Evolutionary conservation across 2,113 vertebrate species (phyloP), one percentile per base, ranked within the genome.

Genomic region (Ahaetulla prasina): DNA sequence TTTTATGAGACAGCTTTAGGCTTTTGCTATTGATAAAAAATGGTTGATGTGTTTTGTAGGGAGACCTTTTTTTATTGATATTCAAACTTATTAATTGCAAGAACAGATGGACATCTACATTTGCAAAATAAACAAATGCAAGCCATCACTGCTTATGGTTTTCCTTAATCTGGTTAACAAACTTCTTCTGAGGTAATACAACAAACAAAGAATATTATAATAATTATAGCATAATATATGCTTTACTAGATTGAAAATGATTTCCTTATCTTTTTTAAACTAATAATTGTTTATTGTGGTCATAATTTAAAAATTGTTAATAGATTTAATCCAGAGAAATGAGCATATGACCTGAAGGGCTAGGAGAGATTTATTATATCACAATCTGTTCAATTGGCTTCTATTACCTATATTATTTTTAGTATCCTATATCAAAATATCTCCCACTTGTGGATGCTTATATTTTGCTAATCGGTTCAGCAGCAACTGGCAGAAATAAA

Each of bases 91-190:
- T 94, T 94, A 95, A 89, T 84, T 89, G 27, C 93, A 96, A 95
- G 95, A 96, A 94, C 94, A 97, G 93, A 93, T 94, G 93, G 86
- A 87, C 90, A 94, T 97, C 97, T 96, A 95, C 91, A 94, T 94
- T 94, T 6, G 8, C 11, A 95, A 94, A 96, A 92, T 68, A 89
- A 97, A 95, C 93, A 96, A 91, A 88, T 63, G 25, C 50, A 95
- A 95, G 89, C 50, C 93, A 93, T 89, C 84, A 8, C 93, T 89
- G 95, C 94, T 87, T 87, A 96, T 94, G 92, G 68, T 39, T 96
- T 94, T 95, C 91, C 93, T 94, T 94, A 95, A 93, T 80, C 30
- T 93, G 86, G 93, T 95, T 95, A 94, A 49, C 93, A 68, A 22
- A 91, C 80, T 92, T 68, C 49, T 92, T 25, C 94, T 95, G 92